These are phyloP conservation scores for Camptogramma bilineatum DNA, from an alignment of 2,888 invertebrate species.

Conservation along the genomic window DNA sequence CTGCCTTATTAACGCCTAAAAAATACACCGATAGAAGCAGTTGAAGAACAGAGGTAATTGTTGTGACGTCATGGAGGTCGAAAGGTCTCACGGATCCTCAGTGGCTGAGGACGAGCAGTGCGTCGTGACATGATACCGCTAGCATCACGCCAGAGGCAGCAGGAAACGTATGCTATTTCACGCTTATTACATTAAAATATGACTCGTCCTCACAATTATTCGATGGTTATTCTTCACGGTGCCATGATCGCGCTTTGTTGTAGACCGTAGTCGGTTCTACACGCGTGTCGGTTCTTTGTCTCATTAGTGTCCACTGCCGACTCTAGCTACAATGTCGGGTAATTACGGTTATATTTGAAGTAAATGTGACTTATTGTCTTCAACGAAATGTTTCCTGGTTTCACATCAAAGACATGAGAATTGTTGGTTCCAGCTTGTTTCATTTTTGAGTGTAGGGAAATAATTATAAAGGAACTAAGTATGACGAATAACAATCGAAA, in stretches of 20 bases:
- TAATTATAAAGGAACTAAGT: neutral
- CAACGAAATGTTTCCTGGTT: conserved; percentile 7
- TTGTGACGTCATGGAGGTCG: conserved; percentile 71
- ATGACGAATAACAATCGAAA: conserved; percentile 6
- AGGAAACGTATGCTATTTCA: conserved; percentile 61
- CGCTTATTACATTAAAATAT: conserved; percentile 44
- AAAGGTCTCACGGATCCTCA: conserved; percentile 57
- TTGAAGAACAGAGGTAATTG: conserved; percentile 52
- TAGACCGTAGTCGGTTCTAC: conserved; percentile 10
- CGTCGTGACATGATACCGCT: conserved; percentile 66
- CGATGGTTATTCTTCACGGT: conserved; percentile 54
- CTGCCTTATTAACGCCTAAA: neutral
- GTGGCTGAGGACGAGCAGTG: conserved; percentile 62
- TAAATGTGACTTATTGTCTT: conserved; percentile 11
- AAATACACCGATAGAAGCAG: conserved; percentile 2
- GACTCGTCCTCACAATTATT: conserved; percentile 43
- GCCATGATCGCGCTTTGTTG: conserved; percentile 39
- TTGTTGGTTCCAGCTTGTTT: neutral
- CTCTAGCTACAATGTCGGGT: conserved; percentile 20
- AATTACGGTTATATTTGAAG: conserved; percentile 12
- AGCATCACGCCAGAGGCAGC: conserved; percentile 54
- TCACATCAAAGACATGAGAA: neutral
- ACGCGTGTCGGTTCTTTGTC: conserved; percentile 38
- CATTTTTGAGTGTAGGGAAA: neutral
- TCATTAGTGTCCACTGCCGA: conserved; percentile 35